phyloP scores from a whole-genome alignment of 2,888 invertebrate genomes.

The Drosophila glabriapex region DNA sequence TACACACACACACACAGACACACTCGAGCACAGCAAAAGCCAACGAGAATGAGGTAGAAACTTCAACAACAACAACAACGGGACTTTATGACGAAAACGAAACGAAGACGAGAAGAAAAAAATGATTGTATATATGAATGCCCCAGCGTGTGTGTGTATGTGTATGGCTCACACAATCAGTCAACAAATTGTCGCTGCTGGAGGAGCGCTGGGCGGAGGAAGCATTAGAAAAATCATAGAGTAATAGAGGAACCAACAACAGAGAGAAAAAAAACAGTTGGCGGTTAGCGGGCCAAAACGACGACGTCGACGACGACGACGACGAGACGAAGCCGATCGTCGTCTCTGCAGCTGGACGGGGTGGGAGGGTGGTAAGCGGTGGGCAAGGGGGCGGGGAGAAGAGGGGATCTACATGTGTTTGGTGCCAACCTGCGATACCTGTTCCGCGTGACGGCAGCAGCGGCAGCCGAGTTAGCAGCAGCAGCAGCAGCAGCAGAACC shows the following conservation, averaged over 20 bases:
- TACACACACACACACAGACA: conserved; percentile 1
- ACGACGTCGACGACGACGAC: conserved; percentile 9
- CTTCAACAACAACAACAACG: conserved; percentile 68
- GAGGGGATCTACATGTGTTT: conserved; percentile 67
- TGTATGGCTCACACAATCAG: conserved; percentile 55
- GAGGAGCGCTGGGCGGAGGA: conserved; percentile 63
- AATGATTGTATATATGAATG: conserved; percentile 35
- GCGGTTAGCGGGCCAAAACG: conserved; percentile 61
- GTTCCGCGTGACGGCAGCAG: conserved; percentile 73
- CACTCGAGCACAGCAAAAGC: conserved; percentile 38
- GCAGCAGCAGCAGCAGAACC: conserved; percentile 52
- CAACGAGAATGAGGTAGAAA: conserved; percentile 58
- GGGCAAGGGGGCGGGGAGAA: background rate
- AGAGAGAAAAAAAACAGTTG: conserved; percentile 52
- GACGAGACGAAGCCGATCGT: conserved; percentile 41
- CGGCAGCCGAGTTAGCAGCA: conserved; percentile 20
- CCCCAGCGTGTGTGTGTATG: conserved; percentile 10
- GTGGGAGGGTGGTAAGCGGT: background rate
- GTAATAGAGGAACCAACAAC: conserved; percentile 62
- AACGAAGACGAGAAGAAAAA: conserved; percentile 65
- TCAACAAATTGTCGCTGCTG: conserved; percentile 56
- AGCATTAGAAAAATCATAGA: conserved; percentile 70
- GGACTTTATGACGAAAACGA: conserved; percentile 80
- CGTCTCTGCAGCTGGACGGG: conserved; percentile 40
- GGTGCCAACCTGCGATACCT: conserved; percentile 80